Evolutionary conservation across 2,797 vertebrate genomes (phyloP), one percentile per base, ranked within the genome.

Genomic region (Mallotus villosus): DNA sequence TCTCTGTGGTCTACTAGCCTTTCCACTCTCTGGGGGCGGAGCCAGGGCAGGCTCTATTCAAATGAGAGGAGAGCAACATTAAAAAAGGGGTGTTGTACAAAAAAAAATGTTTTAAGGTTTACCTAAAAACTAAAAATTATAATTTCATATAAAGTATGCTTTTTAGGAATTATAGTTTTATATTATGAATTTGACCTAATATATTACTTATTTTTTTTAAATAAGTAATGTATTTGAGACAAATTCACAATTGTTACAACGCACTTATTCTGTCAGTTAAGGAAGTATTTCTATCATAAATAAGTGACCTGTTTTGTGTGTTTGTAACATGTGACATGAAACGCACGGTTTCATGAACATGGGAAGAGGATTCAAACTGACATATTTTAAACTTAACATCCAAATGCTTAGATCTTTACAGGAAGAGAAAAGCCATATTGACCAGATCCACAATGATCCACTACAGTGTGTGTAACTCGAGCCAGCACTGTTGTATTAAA

Each of bases 1-100:
- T 92, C 91, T 92, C 88, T 90, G 91, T 92, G 87, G 90, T 93
- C 92, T 88, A 89, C 90, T 92, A 92, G 93, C 92, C 92, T 93
- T 92, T 92, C 89, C 92, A 91, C 90, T 91, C 91, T 91, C 90
- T 84, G 84, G 90, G 91, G 92, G 91, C 82, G 89, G 92, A 93
- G 89, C 91, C 83, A 88, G 81, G 71, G 67, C 88, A 85, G 84
- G 86, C 87, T 91, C 90, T 88, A 93, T 94, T 92, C 89, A 93
- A 93, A 94, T 93, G 90, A 93, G 84, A 81, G 84, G 84, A 81
- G 84, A 81, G 76, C 81, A 81, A 79, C 86, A 81, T 83, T 87
- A 80, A 71, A 81, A 78, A 77, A 77, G 74, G 71, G 74, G 82
- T 83, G 68, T 55, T 71, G 72, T 6, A 53, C 21, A 27, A 27